A percentile compares a stretch with the other conserved stretches of the same genome.
phyloP scores from a whole-genome alignment of 2,888 invertebrate species.

The Nineta flava region DNA sequence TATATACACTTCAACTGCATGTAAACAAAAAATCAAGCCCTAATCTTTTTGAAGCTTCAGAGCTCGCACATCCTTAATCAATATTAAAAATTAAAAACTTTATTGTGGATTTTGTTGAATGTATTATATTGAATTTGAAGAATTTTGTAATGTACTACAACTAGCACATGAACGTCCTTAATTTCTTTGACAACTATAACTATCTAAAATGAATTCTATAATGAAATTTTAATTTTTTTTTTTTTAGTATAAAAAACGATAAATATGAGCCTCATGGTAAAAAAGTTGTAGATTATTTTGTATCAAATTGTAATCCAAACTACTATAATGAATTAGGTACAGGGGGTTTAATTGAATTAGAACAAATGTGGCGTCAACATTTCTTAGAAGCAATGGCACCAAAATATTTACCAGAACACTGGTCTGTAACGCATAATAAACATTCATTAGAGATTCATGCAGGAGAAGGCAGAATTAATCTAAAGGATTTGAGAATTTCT shows the following conservation, averaged over 20 bases:
- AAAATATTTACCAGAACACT: slow-evolving; percentile 48
- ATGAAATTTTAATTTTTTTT: slow-evolving; percentile 1
- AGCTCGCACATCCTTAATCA: no score
- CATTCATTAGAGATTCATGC: slow-evolving; percentile 37
- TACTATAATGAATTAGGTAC: background rate
- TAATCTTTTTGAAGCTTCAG: no score
- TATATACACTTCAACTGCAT: no score
- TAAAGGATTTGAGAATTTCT: slow-evolving; percentile 16
- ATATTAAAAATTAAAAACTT: no score
- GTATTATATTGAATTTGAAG: no score
- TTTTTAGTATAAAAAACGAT: slow-evolving; percentile 28
- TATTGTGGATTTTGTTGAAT: no score
- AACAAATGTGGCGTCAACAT: slow-evolving; percentile 59
- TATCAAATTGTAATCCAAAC: slow-evolving; percentile 22
- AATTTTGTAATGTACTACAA: no score
- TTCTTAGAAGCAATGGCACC: slow-evolving; percentile 60
- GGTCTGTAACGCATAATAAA: slow-evolving; percentile 60
- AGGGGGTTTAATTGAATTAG: slow-evolving; percentile 48
- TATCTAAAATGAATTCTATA: background rate
- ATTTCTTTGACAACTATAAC: background rate
- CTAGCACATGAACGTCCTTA: slow-evolving; percentile 8
- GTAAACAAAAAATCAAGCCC: no score
- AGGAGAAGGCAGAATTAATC: slow-evolving; percentile 33
- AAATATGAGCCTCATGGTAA: slow-evolving; percentile 37
- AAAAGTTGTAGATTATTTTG: slow-evolving; percentile 41